A percentile compares a stretch with the other conserved stretches of the same genome.
Evolutionary conservation across 2,113 vertebrate species (phyloP).

Genomic region (Entomyzon cyanotis): DNA sequence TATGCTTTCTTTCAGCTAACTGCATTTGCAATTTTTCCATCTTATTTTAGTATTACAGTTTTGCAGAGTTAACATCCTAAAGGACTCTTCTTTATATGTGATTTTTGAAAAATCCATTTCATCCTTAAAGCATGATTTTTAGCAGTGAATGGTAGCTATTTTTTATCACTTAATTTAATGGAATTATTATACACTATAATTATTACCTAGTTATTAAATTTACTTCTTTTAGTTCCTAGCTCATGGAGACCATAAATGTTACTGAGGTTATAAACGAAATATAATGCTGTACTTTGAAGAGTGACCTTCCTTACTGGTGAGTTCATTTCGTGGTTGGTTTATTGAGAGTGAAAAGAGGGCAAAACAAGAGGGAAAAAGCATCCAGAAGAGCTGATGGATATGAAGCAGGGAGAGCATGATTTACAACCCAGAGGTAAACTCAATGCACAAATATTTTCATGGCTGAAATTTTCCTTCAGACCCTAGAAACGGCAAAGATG

Average conservation of each 20-base stretch:
- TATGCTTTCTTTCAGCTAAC: not conserved
- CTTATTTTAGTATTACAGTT: not conserved
- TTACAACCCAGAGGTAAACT: not conserved
- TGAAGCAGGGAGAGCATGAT: not conserved
- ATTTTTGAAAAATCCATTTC: not conserved
- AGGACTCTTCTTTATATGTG: not conserved
- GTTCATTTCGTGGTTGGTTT: not conserved
- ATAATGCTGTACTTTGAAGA: not conserved
- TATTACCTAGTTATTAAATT: not conserved
- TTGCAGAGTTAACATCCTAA: not conserved
- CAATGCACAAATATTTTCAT: not conserved
- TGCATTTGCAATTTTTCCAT: not conserved
- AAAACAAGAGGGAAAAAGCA: not conserved
- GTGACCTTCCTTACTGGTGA: not conserved
- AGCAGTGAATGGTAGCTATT: not conserved
- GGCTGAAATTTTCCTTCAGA: not conserved
- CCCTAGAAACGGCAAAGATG: not conserved
- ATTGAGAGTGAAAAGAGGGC: not conserved
- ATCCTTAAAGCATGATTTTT: not conserved
- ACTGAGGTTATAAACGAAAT: not conserved
- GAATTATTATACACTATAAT: not conserved
- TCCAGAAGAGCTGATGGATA: not conserved
- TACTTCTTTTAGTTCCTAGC: not conserved
- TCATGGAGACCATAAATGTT: not conserved
- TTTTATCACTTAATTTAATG: not conserved